Conservation (phyloP, 2,113 vertebrate species). For the Clinocottus analis region DNA sequence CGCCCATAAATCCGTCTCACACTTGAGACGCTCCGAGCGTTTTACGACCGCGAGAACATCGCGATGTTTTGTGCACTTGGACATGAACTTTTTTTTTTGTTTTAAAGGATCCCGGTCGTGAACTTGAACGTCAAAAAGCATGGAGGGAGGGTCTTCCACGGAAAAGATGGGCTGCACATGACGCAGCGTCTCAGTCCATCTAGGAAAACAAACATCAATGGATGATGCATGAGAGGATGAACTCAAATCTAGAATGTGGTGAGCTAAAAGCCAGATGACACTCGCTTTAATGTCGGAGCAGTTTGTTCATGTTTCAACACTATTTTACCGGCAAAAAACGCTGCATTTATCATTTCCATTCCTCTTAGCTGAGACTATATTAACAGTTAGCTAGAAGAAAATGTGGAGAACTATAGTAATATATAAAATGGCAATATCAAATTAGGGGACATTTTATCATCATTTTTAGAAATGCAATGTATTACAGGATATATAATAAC, state of each 20-base stretch:
- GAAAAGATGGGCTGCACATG: constrained; percentile 52
- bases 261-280: constrained; percentile 62
- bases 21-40: neutral
- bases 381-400: neutral
- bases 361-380: neutral
- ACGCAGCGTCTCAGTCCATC: constrained; percentile 59
- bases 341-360: constrained; percentile 18
- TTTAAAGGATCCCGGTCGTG: constrained; percentile 44
- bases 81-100: constrained; percentile 44
- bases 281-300: constrained; percentile 41
- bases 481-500: neutral
- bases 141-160: constrained; percentile 28
- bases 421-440: neutral
- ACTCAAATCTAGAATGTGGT: constrained; percentile 18
- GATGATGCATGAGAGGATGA: constrained; percentile 47
- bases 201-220: constrained; percentile 64
- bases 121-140: constrained; percentile 68
- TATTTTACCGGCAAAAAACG: neutral
- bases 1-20: constrained; percentile 27
- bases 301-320: constrained; percentile 41
- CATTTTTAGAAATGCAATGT: neutral
- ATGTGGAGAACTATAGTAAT: neutral
- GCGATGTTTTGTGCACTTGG: constrained; percentile 43
- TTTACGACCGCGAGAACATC: constrained; percentile 40
- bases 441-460: neutral